Base-by-base conservation (phyloP, 2,888 invertebrate species). In the Teleogryllus oceanicus region DNA sequence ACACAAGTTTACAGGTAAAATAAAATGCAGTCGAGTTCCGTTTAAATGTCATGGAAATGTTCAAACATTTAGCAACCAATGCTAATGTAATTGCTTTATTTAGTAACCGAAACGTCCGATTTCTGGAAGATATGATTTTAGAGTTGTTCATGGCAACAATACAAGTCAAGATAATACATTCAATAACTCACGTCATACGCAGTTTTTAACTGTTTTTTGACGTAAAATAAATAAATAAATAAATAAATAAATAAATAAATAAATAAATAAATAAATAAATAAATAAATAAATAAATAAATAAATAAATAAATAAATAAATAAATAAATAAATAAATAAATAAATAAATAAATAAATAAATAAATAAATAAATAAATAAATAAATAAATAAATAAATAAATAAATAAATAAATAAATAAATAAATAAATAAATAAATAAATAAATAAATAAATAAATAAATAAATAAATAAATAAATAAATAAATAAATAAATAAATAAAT, bases 241-340 rank as follows among this genome's bases (percentile, higher is more conserved):
- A 24, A 24, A 24, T 24, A 24, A 24, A 24, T 24, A 24, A 24
- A 24, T 24, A 24, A 74, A 74, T 74, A 74, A 74, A 74, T 74
- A 74, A 74, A 74, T 74, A 74, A 74, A 74, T 74, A 74, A 74
- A 74, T 74, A 74, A 74, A 74, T 74, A 74, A 74, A 74, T 74
- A 74, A 74, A 74, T 74, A 74, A 74, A 74, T 74, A 74, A 74
- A 74, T 74, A 74, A 74, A 74, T 74, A 74, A 74, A 74, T 74
- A 74, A 74, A 74, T 74, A 74, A 74, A 74, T 74, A 74, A 74
- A 74, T 74, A 74, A 74, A 74, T 74, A 74, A 74, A 74, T 74
- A 74, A 74, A 74, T 74, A 74, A 74, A 74, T 74, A 74, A 74
- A 74, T 74, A 74, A 74, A 74, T 74, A 74, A 74, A 74, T 74